phyloP scores from a whole-genome alignment of 2,888 invertebrate species.

The Gymnoscelis rufifasciata region DNA sequence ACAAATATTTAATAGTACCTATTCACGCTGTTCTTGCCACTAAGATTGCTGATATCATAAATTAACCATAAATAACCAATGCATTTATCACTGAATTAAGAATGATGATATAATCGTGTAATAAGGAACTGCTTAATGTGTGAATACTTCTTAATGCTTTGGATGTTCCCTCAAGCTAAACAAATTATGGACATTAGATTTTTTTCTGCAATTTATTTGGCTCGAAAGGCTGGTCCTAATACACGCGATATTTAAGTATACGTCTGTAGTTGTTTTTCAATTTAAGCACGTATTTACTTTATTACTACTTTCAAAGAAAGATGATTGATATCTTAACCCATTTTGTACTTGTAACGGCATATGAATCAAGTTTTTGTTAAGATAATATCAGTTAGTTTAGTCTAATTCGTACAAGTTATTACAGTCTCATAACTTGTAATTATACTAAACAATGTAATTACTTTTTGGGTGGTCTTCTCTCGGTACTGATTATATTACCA shows the following conservation, averaged over 20 bases:
- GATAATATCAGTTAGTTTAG: constrained; percentile 6
- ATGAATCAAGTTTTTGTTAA: background rate
- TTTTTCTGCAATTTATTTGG: background rate
- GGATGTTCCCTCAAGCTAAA: background rate
- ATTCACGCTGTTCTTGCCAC: no score
- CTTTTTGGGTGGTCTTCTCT: no score
- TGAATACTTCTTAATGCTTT: background rate
- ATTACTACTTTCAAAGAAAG: background rate
- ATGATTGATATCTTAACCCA: constrained; percentile 2
- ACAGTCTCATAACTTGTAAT: constrained; percentile 13
- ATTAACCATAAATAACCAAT: background rate
- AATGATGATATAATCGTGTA: background rate
- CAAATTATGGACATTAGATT: background rate
- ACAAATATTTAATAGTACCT: no score
- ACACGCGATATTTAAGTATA: no score
- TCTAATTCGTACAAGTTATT: constrained; percentile 9
- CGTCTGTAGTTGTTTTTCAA: background rate
- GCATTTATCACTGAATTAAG: background rate
- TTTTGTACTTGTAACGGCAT: background rate
- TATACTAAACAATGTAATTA: constrained; percentile 1
- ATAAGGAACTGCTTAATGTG: background rate
- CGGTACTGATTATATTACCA: no score
- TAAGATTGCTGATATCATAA: no score
- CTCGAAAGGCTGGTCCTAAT: background rate
- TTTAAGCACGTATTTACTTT: background rate